Base-by-base conservation (phyloP, 2,888 invertebrate species). In the Uloborus plumipes region DNA sequence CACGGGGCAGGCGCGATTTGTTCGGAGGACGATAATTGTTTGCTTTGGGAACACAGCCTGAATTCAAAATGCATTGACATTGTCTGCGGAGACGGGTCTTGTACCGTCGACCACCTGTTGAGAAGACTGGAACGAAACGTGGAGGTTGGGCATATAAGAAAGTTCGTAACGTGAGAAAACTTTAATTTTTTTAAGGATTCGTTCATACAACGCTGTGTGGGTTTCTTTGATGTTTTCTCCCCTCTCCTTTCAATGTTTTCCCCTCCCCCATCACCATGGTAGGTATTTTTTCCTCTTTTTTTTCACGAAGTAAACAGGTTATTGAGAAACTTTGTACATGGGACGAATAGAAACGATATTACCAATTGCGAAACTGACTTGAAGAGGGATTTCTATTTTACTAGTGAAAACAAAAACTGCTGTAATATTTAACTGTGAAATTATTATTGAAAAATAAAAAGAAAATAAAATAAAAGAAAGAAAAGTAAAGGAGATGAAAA, bases 11-110 rank as follows among this genome's bases (percentile, higher is more conserved):
- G 58, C n/a, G n/a, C 58, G 39, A 39, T 61, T 70, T 61, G 67
- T 47, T 47, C 55, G 53, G 49, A 58, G 58, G 64, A 31, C 26
- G 7, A 65, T 71, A 70, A 65, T 78, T 78, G 71, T 78, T 78
- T 78, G 65, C 59, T 71, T 71, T 64, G 9, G n/a, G 55, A 18
- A 64, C 77, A 31, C 70, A 49, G 14, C 13, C 31, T 64, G 62
- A 71, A 71, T 64, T 47, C 39, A 20, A 65, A 70, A 71, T 65
- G 53, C 11, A 0, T 31, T 49, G 31, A n/a, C 9, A 47, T 2
- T 18, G 20, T n/a, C 49, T 49, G 53, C 15, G 15, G 39, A 18
- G 58, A 15, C 15, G 26, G 55, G 47, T 51, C 22, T 26, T 9
- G 18, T 22, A 39, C 49, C 66, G 22, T 53, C n/a, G 55, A 39